Percentiles rank a stretch among this genome's conserved stretches.
Conservation (phyloP, 1,140 invertebrate genomes). For the Drosophila repleta region DNA sequence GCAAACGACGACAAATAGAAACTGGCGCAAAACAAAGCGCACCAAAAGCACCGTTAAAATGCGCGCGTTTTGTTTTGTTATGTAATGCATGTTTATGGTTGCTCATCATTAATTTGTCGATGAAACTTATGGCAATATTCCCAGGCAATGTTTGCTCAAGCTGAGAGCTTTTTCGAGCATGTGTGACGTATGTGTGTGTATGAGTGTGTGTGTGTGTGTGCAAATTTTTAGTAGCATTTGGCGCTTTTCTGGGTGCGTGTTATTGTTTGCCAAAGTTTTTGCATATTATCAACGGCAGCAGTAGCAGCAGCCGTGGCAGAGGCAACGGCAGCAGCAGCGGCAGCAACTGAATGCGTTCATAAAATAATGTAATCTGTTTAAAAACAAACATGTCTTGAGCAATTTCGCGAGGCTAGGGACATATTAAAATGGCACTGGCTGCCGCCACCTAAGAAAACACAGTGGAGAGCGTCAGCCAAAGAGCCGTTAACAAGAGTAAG, state of each 20-base stretch:
- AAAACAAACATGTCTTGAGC: conserved; percentile 81
- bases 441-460: conserved; percentile 67
- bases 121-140: conserved; percentile 81
- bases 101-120: conserved; percentile 80
- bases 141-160: conserved; percentile 74
- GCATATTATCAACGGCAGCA: conserved; percentile 73
- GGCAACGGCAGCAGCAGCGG: conserved; percentile 31
- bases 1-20: conserved; percentile 45
- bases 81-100: conserved; percentile 80
- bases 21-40: conserved; percentile 34
- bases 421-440: conserved; percentile 69
- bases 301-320: conserved; percentile 36
- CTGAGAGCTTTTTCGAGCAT: conserved; percentile 38
- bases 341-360: conserved; percentile 68
- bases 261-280: conserved; percentile 81
- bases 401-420: conserved; percentile 79
- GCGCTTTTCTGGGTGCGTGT: conserved; percentile 70
- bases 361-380: conserved; percentile 82
- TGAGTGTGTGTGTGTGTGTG: conserved; percentile 23
- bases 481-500: conserved; percentile 75
- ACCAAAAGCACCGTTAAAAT: conserved; percentile 17
- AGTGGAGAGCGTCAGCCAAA: conserved; percentile 57
- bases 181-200: conserved; percentile 21
- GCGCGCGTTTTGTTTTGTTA: conserved; percentile 70
- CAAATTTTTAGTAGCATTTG: conserved; percentile 73